Conservation (phyloP, 2,888 invertebrate genomes). For the Notocelia uddmanniana region DNA sequence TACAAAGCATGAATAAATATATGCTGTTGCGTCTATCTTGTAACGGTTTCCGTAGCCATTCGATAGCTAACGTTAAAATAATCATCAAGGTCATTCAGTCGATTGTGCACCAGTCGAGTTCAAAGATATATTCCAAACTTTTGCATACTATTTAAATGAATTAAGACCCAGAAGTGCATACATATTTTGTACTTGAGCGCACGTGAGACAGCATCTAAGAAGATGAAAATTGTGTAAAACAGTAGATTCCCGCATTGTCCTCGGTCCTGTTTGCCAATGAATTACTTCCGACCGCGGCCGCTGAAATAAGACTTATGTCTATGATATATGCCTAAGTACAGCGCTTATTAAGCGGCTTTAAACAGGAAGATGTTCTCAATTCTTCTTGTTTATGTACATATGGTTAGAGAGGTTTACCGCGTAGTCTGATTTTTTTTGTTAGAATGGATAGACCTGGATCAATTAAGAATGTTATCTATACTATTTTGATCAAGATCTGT, state of each 20-base stretch:
- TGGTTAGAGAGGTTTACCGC: background rate
- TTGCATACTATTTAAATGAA: no score
- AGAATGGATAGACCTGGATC: background rate
- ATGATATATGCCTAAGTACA: constrained; percentile 15
- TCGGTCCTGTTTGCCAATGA: constrained; percentile 64
- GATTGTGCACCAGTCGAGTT: background rate
- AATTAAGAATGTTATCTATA: no score
- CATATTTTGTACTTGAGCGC: background rate
- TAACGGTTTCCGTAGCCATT: background rate
- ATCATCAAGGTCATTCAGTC: background rate
- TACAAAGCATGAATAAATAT: background rate
- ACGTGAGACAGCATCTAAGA: background rate
- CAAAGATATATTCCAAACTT: background rate
- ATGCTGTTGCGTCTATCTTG: background rate
- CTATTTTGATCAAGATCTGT: background rate
- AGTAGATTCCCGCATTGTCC: constrained; percentile 54
- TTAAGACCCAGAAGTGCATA: background rate
- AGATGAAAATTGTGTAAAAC: constrained; percentile 51
- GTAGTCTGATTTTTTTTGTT: background rate
- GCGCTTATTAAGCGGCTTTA: constrained; percentile 8
- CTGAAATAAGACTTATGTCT: constrained; percentile 39
- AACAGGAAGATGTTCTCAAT: background rate
- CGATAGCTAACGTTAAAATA: background rate
- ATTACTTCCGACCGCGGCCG: constrained; percentile 60
- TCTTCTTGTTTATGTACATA: background rate